Evolutionary conservation across 1,140 invertebrate genomes (phyloP), one percentile per base, ranked within the genome.

Genomic region (Argopecten irradians): DNA sequence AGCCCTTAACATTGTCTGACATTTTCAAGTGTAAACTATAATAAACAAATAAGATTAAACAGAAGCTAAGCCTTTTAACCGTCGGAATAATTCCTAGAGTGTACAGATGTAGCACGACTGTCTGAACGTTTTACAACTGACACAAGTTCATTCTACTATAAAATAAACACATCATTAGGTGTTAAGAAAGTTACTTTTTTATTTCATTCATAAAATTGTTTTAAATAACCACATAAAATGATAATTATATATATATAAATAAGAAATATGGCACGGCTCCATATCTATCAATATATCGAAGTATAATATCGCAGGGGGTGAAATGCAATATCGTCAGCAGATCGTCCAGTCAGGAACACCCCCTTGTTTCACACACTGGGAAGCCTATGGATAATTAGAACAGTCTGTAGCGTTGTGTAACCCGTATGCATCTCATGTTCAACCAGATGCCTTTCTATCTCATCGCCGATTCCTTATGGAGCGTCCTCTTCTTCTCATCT

Each of bases 381-480:
- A 71, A 71, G 55, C n/a, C 55, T 28, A 71, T n/a, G n/a, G 28
- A n/a, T 71, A 71, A 71, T 71, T 71, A 71, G 55, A 71, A 71
- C 55, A 71, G 55, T 71, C n/a, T 71, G 55, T 71, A 28, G 28
- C 55, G 55, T 71, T 71, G 55, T 71, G 55, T 71, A 71, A 71
- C 22, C 55, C 55, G 55, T 71, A 71, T 71, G 55, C 55, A 71
- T 71, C 55, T 71, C 55, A 71, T 71, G 55, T 71, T 71, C 8
- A 28, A 71, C 55, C 55, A 71, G 55, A 71, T 71, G 55, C 55
- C 55, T 71, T n/a, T 71, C 55, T 71, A 71, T 71, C 55, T 71
- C 55, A 71, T n/a, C 55, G 55, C 55, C 5, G 55, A 71, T 71
- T 71, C 55, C 55, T 71, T 71, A 71, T 71, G 55, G 22, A 71